A percentile compares a stretch with the other conserved stretches of the same genome.
Evolutionary conservation across 2,888 invertebrate genomes (phyloP).

Genomic region (Pteria penguin): DNA sequence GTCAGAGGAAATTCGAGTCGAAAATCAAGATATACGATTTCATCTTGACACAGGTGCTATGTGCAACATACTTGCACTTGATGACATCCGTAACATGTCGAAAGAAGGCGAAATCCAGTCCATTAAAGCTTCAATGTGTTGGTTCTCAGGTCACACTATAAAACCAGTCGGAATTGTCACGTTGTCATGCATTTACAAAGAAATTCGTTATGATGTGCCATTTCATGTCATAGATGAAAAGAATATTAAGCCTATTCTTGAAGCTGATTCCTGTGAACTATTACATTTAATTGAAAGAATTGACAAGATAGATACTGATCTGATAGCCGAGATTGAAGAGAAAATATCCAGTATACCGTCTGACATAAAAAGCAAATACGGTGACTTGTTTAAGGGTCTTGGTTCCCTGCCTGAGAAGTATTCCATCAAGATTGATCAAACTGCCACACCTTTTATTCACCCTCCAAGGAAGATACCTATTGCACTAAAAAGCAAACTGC

Average conservation of each 20-base stretch:
- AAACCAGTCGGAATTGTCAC: conserved; percentile 13
- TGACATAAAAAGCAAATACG: neutral
- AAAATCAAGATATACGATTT: neutral
- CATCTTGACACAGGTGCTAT: conserved; percentile 10
- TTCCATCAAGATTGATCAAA: conserved; percentile 4
- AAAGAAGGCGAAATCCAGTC: neutral
- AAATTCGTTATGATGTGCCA: neutral
- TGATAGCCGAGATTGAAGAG: neutral
- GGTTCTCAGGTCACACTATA: conserved; percentile 24
- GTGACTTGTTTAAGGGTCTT: conserved; percentile 1
- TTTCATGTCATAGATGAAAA: conserved; percentile 14
- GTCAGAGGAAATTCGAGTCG: neutral
- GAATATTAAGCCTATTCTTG: conserved; percentile 13
- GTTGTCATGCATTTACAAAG: neutral
- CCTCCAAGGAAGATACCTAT: conserved; percentile 40
- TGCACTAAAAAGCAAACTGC: conserved; percentile 39
- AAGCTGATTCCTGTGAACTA: conserved; percentile 1
- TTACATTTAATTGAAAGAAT: neutral
- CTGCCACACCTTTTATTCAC: conserved; percentile 10
- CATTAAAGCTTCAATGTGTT: neutral
- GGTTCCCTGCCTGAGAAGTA: neutral
- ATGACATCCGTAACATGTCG: neutral
- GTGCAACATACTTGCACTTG: conserved; percentile 4
- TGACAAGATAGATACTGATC: neutral
- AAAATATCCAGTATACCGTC: neutral